Conservation (phyloP, 1,140 invertebrate species). For the Nebria ingens region DNA sequence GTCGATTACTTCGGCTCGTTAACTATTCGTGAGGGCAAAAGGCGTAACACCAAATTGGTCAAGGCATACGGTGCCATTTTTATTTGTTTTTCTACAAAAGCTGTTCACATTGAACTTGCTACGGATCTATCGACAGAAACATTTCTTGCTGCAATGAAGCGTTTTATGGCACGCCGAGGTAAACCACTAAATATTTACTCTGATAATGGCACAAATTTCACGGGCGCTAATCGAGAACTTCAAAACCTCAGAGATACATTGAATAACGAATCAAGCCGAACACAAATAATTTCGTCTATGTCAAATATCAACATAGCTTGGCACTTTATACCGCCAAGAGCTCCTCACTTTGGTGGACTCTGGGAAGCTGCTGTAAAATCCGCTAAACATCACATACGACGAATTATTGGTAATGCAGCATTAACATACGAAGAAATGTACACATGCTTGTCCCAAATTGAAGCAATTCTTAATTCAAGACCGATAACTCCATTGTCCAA, state of each 20-base stretch:
- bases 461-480: not conserved
- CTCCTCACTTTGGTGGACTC: slow-evolving; percentile 23
- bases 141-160: slow-evolving; percentile 20
- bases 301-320: not conserved
- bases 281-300: not conserved
- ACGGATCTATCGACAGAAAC: slow-evolving; percentile 18
- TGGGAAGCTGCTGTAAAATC: slow-evolving; percentile 25
- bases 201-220: slow-evolving; percentile 16
- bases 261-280: not conserved
- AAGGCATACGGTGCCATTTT: slow-evolving; percentile 19
- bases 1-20: slow-evolving; percentile 20
- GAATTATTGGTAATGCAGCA: not conserved
- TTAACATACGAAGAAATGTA: not conserved
- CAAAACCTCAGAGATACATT: not conserved
- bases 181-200: slow-evolving; percentile 11
- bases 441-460: not conserved
- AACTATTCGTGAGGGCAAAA: slow-evolving; percentile 10
- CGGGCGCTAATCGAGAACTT: slow-evolving; percentile 7
- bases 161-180: slow-evolving; percentile 23
- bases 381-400: slow-evolving; percentile 13
- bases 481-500: not conserved
- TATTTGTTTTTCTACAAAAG: slow-evolving; percentile 11
- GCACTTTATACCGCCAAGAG: slow-evolving; percentile 24
- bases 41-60: not conserved
- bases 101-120: slow-evolving; percentile 25